phyloP scores from a whole-genome alignment of 1,140 invertebrate species.

The Saccostrea glomerata region DNA sequence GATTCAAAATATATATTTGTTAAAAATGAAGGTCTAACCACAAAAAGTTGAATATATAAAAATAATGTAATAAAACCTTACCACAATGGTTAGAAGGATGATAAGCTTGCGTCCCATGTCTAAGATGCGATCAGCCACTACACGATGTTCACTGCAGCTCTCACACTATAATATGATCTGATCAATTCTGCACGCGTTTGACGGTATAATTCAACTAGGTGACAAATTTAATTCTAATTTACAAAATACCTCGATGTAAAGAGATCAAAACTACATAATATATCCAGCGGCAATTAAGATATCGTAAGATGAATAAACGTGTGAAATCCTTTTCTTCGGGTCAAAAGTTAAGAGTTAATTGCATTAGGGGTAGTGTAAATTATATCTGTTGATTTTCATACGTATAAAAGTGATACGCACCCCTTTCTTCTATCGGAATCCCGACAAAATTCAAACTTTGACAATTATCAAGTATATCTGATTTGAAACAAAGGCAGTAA shows the following conservation, averaged over 20 bases:
- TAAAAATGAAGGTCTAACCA: too few species aligned
- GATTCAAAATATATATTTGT: too few species aligned
- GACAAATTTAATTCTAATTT: conserved; percentile 29
- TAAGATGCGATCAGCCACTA: neutral
- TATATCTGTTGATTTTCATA: conserved; percentile 3
- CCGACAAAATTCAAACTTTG: neutral
- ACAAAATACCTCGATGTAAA: conserved; percentile 27
- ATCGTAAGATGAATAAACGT: conserved; percentile 6
- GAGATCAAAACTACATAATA: conserved; percentile 13
- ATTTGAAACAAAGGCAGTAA: conserved; percentile 25
- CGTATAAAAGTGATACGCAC: neutral
- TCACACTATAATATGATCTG: neutral
- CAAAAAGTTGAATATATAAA: neutral
- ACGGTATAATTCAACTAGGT: neutral
- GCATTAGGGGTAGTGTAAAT: neutral
- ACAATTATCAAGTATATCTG: conserved; percentile 1
- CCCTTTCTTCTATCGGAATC: neutral
- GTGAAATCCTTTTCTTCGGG: conserved; percentile 8
- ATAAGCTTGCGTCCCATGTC: neutral
- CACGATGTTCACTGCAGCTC: neutral
- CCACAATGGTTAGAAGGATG: neutral
- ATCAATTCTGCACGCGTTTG: conserved; percentile 23
- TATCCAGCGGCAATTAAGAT: conserved; percentile 11
- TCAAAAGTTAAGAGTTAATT: conserved; percentile 18
- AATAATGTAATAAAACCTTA: neutral